Percentiles rank a stretch among this genome's conserved stretches.
Conservation (phyloP, 2,888 invertebrate species). For the Pristionchus exspectatus region DNA sequence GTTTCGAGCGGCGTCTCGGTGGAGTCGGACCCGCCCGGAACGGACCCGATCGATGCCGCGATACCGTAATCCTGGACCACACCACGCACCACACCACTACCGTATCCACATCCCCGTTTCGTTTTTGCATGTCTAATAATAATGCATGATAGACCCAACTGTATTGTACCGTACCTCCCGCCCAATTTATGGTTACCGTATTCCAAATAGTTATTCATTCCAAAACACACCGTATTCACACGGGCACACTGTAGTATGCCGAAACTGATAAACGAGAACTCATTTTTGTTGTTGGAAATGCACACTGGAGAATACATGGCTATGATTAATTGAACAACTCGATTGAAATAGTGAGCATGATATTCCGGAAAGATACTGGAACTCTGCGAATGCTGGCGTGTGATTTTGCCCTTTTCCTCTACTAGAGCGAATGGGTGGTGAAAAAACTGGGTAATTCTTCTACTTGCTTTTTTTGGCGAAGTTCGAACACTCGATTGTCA, state of each 20-base stretch:
- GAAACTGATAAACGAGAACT: slow-evolving; percentile 46
- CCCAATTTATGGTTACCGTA: slow-evolving; percentile 7
- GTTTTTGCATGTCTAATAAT: slow-evolving; percentile 31
- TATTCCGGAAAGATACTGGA: too few relatives aligned
- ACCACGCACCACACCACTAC: not conserved
- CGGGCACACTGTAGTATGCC: slow-evolving; percentile 23
- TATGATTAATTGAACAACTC: too few relatives aligned
- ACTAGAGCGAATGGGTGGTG: too few relatives aligned
- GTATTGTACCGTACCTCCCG: slow-evolving; percentile 3
- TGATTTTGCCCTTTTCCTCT: too few relatives aligned
- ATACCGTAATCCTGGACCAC: slow-evolving; percentile 20
- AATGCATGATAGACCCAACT: not conserved
- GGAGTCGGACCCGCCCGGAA: not conserved
- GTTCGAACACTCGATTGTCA: too few relatives aligned
- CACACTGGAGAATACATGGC: too few relatives aligned
- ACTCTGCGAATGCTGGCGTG: too few relatives aligned
- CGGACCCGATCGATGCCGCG: not conserved
- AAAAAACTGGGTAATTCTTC: too few relatives aligned
- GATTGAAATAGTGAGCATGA: too few relatives aligned
- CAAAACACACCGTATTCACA: not conserved
- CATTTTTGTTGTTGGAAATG: not conserved
- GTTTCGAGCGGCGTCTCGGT: not conserved
- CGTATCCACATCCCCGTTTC: not conserved
- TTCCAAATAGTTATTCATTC: slow-evolving; percentile 11
- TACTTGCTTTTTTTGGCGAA: too few relatives aligned